Evolutionary conservation across 2,888 invertebrate species (phyloP).

Genomic region (Aphodius granarius): DNA sequence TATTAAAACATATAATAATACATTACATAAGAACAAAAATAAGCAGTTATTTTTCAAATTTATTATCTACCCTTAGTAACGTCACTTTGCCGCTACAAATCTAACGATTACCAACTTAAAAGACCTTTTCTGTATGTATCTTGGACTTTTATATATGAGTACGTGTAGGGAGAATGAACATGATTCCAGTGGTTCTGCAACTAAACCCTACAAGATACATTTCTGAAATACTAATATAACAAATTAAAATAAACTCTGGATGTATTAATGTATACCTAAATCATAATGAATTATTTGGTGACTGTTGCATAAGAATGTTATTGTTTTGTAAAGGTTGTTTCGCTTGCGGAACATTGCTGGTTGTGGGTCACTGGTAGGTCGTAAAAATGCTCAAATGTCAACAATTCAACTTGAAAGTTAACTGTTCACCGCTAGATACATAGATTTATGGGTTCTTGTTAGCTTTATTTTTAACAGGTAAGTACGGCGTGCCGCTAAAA

Average conservation of each 20-base stretch:
- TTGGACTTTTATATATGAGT: constrained; percentile 9
- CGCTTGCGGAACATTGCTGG: background rate
- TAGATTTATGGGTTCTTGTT: constrained; percentile 9
- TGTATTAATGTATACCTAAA: background rate
- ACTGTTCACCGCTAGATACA: constrained; percentile 10
- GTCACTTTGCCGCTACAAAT: no score
- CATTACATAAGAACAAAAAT: no score
- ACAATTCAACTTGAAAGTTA: constrained; percentile 15
- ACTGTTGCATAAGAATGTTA: background rate
- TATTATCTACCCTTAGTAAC: no score
- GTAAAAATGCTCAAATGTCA: background rate
- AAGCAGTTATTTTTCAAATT: no score
- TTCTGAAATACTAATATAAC: background rate
- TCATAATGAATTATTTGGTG: background rate
- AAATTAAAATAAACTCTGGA: background rate
- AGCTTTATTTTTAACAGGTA: constrained; percentile 13
- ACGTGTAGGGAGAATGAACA: background rate
- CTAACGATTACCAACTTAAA: no score
- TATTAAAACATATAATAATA: no score
- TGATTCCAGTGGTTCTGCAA: background rate
- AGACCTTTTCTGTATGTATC: no score
- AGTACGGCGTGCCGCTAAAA: background rate
- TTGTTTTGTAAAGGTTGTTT: background rate
- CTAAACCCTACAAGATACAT: background rate
- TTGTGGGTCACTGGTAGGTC: background rate